A percentile compares a stretch with the other conserved stretches of the same genome.
These are phyloP conservation scores for Odocoileus virginianus DNA, from an alignment of 2,113 vertebrate species.

Conservation along the genomic window DNA sequence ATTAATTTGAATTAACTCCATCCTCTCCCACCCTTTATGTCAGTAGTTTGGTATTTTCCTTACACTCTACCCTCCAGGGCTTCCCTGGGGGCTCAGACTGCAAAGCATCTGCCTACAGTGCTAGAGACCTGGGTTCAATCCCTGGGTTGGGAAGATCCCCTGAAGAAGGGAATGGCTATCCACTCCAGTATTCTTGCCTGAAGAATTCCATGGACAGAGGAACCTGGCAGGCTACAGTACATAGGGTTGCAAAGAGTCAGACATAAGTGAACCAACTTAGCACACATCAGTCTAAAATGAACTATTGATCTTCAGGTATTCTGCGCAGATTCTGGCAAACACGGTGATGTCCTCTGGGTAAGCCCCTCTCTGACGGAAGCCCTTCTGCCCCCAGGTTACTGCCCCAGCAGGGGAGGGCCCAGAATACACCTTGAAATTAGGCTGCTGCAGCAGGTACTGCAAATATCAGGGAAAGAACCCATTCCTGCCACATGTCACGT, in stretches of 20 bases:
- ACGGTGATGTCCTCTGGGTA: not conserved
- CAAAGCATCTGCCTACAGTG: not conserved
- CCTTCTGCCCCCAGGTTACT: not conserved
- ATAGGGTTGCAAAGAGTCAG: not conserved
- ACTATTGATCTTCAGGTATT: not conserved
- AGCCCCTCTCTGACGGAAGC: not conserved
- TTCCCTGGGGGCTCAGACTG: not conserved
- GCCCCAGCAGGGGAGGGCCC: not conserved
- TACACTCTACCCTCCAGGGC: not conserved
- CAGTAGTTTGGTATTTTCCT: not conserved
- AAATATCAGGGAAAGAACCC: not conserved
- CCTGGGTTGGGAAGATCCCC: not conserved
- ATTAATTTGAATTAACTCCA: not conserved
- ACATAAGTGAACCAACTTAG: not conserved
- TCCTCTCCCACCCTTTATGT: not conserved
- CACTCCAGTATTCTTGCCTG: not conserved
- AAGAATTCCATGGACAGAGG: not conserved
- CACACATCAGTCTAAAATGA: not conserved
- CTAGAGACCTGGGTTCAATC: not conserved
- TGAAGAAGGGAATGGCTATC: not conserved
- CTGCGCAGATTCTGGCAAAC: not conserved
- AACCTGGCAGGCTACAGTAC: not conserved
- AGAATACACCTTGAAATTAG: not conserved
- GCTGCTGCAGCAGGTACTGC: rapidly evolving
- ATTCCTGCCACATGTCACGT: not conserved